phyloP scores from a whole-genome alignment of 2,888 invertebrate species.

The Clusia tigrina region DNA sequence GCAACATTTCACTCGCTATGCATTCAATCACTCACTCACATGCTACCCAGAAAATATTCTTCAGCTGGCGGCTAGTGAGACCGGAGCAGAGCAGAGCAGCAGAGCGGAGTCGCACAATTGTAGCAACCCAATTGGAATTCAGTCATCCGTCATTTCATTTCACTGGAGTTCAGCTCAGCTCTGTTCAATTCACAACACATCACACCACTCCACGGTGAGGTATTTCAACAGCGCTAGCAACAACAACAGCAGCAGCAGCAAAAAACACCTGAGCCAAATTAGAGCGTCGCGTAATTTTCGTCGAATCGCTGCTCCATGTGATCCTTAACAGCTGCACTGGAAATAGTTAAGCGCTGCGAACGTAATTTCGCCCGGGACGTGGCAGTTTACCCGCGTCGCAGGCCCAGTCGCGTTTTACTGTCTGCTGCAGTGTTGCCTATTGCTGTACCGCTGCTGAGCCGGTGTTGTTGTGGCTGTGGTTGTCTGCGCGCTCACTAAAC shows the following conservation, averaged over 20 bases:
- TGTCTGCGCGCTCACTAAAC: slow-evolving; percentile 9
- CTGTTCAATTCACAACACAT: no score
- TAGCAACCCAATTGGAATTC: background rate
- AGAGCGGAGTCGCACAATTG: background rate
- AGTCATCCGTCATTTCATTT: slow-evolving; percentile 10
- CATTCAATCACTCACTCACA: slow-evolving; percentile 29
- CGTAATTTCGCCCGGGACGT: background rate
- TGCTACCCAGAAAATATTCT: slow-evolving; percentile 33
- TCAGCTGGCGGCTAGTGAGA: slow-evolving; percentile 17
- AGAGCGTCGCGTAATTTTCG: slow-evolving; percentile 39
- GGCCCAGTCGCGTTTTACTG: background rate
- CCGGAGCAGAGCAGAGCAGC: no score
- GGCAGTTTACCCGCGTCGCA: no score
- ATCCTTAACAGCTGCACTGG: slow-evolving; percentile 7
- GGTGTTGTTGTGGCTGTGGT: background rate
- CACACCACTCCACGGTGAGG: background rate
- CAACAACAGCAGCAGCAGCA: slow-evolving; percentile 19
- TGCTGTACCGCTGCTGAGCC: background rate
- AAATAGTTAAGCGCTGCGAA: background rate
- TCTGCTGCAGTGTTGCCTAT: background rate
- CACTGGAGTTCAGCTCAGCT: background rate
- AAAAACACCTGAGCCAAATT: slow-evolving; percentile 52
- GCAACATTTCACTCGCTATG: background rate
- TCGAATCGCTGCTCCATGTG: slow-evolving; percentile 7
- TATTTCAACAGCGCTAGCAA: background rate